These are phyloP conservation scores for Stomatorhinus ivindoensis DNA, from an alignment of 2,113 vertebrate genomes.

Conservation along the genomic window DNA sequence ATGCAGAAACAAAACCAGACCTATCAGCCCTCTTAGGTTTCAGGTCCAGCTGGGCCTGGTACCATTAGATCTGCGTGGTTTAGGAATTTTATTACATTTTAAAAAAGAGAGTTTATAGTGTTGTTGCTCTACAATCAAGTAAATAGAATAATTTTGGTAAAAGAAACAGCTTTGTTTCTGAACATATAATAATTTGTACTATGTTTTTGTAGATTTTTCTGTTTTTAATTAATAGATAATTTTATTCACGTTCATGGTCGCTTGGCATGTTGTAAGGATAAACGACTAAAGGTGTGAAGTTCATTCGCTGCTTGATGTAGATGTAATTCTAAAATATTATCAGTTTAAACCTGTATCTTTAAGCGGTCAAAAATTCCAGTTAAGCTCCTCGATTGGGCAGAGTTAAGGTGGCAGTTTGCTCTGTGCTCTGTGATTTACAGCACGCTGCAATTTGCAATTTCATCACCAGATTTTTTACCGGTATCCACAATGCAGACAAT, in stretches of 20 bases:
- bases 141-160: not conserved
- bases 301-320: not conserved
- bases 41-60: not conserved
- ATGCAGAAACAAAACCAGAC: not conserved
- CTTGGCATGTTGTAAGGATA: not conserved
- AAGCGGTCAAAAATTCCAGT: not conserved
- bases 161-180: not conserved
- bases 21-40: not conserved
- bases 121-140: not conserved
- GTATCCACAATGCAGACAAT: conserved; percentile 27
- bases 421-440: not conserved
- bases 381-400: not conserved
- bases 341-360: not conserved
- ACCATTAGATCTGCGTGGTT: not conserved
- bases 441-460: not conserved
- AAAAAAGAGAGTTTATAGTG: not conserved
- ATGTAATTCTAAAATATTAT: not conserved
- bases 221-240: not conserved
- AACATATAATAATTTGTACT: not conserved
- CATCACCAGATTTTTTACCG: not conserved
- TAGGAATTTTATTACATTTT: not conserved
- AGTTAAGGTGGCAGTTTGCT: not conserved
- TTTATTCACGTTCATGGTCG: not conserved
- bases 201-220: not conserved
- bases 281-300: not conserved